These are phyloP conservation scores for Macrosteles quadrilineatus DNA, from an alignment of 1,140 invertebrate genomes.

Conservation along the genomic window DNA sequence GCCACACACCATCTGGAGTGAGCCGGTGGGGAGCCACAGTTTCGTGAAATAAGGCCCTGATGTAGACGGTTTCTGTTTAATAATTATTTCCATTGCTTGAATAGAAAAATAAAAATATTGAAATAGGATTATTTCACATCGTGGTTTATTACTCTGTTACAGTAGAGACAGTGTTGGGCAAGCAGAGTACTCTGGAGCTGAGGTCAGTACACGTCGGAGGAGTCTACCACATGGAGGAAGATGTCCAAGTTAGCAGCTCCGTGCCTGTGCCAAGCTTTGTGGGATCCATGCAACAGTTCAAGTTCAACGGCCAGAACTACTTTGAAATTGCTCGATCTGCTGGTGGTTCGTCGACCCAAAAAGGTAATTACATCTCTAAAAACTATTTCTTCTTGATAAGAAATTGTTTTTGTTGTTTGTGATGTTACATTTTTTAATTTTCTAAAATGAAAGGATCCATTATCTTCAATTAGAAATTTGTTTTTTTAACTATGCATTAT, in stretches of 20 bases:
- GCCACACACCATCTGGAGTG: too few species aligned
- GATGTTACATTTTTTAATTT: background rate
- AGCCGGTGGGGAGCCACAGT: too few species aligned
- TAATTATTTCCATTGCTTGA: too few species aligned
- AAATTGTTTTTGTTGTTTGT: background rate
- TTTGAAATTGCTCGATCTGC: constrained; percentile 73
- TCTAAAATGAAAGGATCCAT: background rate
- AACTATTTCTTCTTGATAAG: too few species aligned
- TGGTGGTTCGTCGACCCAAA: constrained; percentile 29
- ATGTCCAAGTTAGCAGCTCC: constrained; percentile 70
- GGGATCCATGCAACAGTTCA: constrained; percentile 89
- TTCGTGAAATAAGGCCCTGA: too few species aligned
- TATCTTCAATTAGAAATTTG: background rate
- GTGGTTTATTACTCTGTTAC: constrained; percentile 43
- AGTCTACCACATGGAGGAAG: constrained; percentile 72
- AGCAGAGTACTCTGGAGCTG: constrained; percentile 75
- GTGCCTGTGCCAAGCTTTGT: constrained; percentile 78
- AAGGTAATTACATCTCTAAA: constrained; percentile 26
- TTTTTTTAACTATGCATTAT: too few species aligned
- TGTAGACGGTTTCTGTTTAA: too few species aligned
- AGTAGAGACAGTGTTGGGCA: constrained; percentile 77
- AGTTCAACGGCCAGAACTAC: constrained; percentile 80
- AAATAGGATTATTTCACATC: too few species aligned
- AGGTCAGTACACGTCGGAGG: constrained; percentile 76
- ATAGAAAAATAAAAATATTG: too few species aligned